Conservation (phyloP, 2,888 invertebrate species). For the Drosophila meridionalis region DNA sequence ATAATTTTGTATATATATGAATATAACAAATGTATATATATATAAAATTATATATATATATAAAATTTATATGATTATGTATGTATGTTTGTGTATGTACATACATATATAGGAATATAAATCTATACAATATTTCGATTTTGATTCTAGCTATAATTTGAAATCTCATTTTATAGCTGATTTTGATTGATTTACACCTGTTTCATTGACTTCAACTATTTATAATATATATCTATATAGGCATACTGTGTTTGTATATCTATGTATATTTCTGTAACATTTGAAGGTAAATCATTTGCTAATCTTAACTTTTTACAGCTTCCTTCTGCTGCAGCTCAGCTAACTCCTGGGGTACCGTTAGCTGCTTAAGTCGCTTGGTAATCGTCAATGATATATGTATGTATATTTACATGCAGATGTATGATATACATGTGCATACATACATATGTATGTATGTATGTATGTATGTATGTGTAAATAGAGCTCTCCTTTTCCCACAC, state of each 20-base stretch:
- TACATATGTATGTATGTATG: too few relatives aligned
- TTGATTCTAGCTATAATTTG: neutral
- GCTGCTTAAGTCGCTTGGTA: conserved; percentile 12
- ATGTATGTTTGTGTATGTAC: too few relatives aligned
- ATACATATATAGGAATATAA: neutral
- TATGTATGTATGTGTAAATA: neutral
- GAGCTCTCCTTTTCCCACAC: conserved; percentile 63
- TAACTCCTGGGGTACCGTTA: conserved; percentile 14
- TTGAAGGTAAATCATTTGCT: conserved; percentile 1
- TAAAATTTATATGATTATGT: too few relatives aligned
- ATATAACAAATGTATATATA: too few relatives aligned
- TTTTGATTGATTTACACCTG: neutral
- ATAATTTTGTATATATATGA: too few relatives aligned
- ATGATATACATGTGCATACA: neutral
- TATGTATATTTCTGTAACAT: neutral
- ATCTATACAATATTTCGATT: neutral
- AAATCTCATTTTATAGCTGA: neutral
- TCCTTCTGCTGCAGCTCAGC: neutral
- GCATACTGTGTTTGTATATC: neutral
- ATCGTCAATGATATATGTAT: conserved; percentile 12
- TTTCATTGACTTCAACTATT: neutral
- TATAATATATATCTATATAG: neutral
- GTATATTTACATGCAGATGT: neutral
- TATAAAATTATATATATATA: too few relatives aligned
- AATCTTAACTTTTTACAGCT: neutral